Base-by-base conservation (phyloP, 2,797 vertebrate genomes). In the Coreius guichenoti region DNA sequence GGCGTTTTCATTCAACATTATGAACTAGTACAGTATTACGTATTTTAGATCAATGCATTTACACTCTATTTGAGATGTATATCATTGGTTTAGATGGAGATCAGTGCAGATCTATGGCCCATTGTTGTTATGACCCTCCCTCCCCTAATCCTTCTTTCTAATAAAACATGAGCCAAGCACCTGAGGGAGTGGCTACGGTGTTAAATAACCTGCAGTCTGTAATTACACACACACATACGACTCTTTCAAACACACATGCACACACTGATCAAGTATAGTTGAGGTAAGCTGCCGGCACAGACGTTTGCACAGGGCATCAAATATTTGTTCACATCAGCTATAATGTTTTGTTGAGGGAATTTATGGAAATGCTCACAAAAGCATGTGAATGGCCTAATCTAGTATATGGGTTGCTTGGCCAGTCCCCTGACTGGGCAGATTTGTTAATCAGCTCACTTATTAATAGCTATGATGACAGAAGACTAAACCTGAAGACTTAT, bases 361-460 rank as follows among this genome's bases (percentile, higher is more conserved):
- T 78, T 14, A 17, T 70, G 26, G 12, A 45, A 84, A 69, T 1
- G 1, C 21, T 70, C 17, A n/a, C 31, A 47, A 61, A 70, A 84
- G 47, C 72, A 36, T 56, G 39, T 36, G 7, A 74, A 39, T 4
- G 21, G 73, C 45, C 13, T 82, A 77, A 84, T 80, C 86, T 49
- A 68, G 21, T 69, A 43, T 21, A 56, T 47, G 7, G 36, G 49
- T 36, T 1, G 65, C 54, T 17, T 56, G 29, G 63, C 43, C 39
- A 80, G 19, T 45, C 56, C 67, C 39, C 70, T 72, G 76, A 81
- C 72, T 56, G 39, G 49, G 23, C 91, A 93, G 91, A 83, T 90
- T 91, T 86, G 91, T 92, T 94, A 94, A 95, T 95, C 93, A 94
- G 92, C 91, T 94, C 91, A 94, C 94, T 94, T 92, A 70, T 94